phyloP scores from a whole-genome alignment of 2,797 vertebrate genomes.

The Heteromormyrus szaboi region DNA sequence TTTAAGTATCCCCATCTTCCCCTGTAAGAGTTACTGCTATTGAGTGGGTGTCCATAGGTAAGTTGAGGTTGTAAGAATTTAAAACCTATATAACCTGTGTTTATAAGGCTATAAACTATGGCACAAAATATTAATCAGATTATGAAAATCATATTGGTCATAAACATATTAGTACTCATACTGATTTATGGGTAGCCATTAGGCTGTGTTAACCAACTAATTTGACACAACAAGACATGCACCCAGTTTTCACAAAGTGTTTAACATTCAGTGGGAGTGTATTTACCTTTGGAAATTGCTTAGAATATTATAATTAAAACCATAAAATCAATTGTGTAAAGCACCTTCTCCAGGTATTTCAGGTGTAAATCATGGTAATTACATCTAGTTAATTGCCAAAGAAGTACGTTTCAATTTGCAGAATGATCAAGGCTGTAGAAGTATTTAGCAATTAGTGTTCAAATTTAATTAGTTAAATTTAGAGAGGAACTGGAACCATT shows the following conservation, averaged over 20 bases:
- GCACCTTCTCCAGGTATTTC: neutral
- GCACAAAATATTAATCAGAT: neutral
- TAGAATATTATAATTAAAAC: neutral
- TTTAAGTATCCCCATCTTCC: neutral
- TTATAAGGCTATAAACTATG: neutral
- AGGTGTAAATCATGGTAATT: neutral
- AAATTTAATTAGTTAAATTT: neutral
- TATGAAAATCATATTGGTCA: neutral
- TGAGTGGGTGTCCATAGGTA: neutral
- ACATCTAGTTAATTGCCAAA: neutral
- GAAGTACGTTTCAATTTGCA: neutral
- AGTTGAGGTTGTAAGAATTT: neutral
- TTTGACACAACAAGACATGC: neutral
- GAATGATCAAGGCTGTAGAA: neutral
- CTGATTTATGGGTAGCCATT: neutral
- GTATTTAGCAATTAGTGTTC: neutral
- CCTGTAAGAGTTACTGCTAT: neutral
- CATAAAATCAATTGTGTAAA: neutral
- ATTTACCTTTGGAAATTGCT: constrained; percentile 7
- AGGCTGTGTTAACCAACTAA: neutral
- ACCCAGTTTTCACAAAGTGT: neutral
- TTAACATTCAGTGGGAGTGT: neutral
- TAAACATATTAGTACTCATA: neutral
- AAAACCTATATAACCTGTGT: neutral
- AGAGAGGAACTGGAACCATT: neutral